Base-by-base conservation (phyloP, 2,888 invertebrate species). In the Erebia aethiops region DNA sequence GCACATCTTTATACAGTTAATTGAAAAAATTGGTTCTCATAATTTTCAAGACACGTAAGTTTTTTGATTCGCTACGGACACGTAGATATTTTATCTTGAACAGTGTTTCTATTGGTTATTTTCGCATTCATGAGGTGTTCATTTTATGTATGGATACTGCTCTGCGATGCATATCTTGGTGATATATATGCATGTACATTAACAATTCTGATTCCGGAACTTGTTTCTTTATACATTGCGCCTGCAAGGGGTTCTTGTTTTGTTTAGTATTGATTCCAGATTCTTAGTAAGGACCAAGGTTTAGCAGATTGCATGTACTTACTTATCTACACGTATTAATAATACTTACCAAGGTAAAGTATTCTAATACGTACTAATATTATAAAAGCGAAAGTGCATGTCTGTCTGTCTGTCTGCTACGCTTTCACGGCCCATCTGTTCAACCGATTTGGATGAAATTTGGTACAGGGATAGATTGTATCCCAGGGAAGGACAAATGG, bases 81-180 rank as follows among this genome's bases (percentile, higher is more conserved):
- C 14, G 9, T 57, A 64, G 57, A 16, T 60, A 52, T 70, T 70
- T 70, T 65, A 63, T 69, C 43, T 65, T 65, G 57, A 43, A 46
- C 69, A 21, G 21, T 52, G 21, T 65, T 54, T 60, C 52, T 52
- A 46, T 62, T 65, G 70, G 70, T 73, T 71, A 60, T 72, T 74
- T 72, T 70, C 70, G 65, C 65, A 74, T 76, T 76, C 71, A 76
- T 74, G 71, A 70, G 64, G 67, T 69, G 62, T 71, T 72, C 67
- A 69, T 69, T 69, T 74, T 70, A 69, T 54, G 63, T 70, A 72
- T 70, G 71, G 43, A 64, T 68, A 68, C 70, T 67, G 41, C 58
- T 62, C 72, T 66, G 61, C 57, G 74, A 71, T 74, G 67, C 69
- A 68, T 72, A 70, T 74, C 68, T 68, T 65, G 56, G 64, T 66